Conservation (phyloP, 2,113 vertebrate species). For the Clinocottus analis region DNA sequence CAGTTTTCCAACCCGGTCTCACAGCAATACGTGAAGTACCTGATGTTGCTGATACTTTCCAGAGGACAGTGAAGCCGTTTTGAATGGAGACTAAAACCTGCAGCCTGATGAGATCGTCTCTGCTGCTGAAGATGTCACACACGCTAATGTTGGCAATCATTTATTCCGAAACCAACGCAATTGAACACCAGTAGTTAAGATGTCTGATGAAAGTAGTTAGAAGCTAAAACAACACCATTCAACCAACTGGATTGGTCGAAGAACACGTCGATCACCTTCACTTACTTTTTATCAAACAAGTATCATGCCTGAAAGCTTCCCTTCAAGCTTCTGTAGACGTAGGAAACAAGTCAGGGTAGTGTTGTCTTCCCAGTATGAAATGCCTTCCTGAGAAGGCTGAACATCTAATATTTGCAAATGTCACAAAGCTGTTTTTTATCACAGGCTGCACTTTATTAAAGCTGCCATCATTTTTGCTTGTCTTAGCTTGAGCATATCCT, state of each 20-base stretch:
- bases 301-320: not conserved
- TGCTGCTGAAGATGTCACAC: constrained; percentile 4
- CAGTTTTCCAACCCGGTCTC: not conserved
- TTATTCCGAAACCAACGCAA: not conserved
- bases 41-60: constrained; percentile 3
- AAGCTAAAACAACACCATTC: not conserved
- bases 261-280: not conserved
- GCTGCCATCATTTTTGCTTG: not conserved
- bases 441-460: not conserved
- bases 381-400: not conserved
- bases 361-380: not conserved
- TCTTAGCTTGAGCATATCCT: not conserved
- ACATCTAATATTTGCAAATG: not conserved
- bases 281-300: no score
- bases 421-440: not conserved
- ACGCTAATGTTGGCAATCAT: not conserved
- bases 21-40: not conserved
- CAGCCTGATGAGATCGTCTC: not conserved
- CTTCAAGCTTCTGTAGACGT: not conserved
- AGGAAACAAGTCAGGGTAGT: not conserved
- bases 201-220: not conserved
- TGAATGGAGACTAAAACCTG: constrained; percentile 12
- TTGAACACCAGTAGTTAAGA: not conserved
- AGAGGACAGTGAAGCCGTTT: constrained; percentile 19
- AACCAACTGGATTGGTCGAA: not conserved